Percentiles rank a stretch among this genome's conserved stretches.
Evolutionary conservation across 37 sponge, comb jelly and placozoan genomes (phyloP).

Genomic region (Mnemiopsis leidyi): DNA sequence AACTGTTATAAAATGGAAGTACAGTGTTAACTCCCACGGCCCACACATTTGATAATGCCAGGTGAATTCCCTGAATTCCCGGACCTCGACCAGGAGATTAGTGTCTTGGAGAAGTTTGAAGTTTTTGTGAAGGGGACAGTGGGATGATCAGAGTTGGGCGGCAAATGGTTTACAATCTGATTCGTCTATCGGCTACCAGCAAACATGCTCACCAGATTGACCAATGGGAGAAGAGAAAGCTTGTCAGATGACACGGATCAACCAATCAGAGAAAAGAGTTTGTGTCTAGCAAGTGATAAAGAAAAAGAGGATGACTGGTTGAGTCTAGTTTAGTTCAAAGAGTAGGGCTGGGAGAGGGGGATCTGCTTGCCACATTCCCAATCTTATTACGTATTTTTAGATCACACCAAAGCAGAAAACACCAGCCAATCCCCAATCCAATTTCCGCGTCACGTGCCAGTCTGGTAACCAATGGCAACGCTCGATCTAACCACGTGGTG

Average conservation of each 20-base stretch:
- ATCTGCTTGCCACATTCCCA: conserved; percentile 35
- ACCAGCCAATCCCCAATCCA: background rate
- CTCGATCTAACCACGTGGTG: background rate
- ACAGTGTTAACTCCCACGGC: no score
- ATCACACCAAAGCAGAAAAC: conserved; percentile 2
- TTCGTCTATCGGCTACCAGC: background rate
- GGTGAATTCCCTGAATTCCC: background rate
- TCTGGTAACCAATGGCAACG: background rate
- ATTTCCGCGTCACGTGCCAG: background rate
- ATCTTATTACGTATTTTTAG: conserved; percentile 25
- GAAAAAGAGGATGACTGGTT: background rate
- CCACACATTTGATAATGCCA: background rate
- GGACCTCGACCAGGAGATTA: background rate
- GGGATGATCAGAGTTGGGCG: background rate
- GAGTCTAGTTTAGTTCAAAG: conserved; percentile 30
- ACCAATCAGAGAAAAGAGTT: background rate
- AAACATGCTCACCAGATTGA: background rate
- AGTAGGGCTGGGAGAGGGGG: background rate
- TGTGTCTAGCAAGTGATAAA: conserved; percentile 61
- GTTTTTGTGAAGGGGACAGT: background rate
- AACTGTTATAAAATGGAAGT: no score
- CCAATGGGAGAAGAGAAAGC: background rate
- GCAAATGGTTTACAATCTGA: background rate
- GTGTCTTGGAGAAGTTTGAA: background rate
- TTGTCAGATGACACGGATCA: background rate